phyloP scores from a whole-genome alignment of 1,140 invertebrate species.

The Daktulosphaira vitifoliae region DNA sequence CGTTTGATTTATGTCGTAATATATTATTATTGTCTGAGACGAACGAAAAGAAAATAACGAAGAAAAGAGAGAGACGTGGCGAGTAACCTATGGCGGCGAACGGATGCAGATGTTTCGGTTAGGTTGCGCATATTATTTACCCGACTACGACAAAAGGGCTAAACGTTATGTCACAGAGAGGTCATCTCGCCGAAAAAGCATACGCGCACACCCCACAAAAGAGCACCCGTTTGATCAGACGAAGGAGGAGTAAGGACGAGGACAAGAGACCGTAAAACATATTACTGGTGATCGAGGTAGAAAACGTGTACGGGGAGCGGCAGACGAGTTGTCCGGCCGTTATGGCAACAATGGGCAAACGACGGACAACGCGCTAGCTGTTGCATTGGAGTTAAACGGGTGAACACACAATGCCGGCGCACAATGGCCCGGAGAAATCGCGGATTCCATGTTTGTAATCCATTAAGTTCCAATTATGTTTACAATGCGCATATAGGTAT shows the following conservation, averaged over 20 bases:
- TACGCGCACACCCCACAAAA: not conserved
- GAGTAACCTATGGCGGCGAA: not conserved
- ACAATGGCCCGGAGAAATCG: not conserved
- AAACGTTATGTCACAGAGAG: conserved; percentile 28
- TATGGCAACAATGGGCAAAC: conserved; percentile 1
- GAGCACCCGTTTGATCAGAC: conserved; percentile 10
- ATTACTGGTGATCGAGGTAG: not conserved
- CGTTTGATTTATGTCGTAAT: conserved; percentile 23
- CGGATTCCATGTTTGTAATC: conserved; percentile 29
- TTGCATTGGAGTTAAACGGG: too few species aligned
- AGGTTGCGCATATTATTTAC: conserved; percentile 30
- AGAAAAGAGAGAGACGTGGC: too few species aligned
- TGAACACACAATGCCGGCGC: too few species aligned
- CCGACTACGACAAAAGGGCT: conserved; percentile 32
- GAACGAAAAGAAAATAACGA: not conserved
- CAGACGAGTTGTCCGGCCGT: too few species aligned
- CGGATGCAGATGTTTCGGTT: conserved; percentile 27
- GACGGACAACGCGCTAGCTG: conserved; percentile 2
- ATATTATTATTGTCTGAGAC: conserved; percentile 5
- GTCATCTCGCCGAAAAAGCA: conserved; percentile 22
- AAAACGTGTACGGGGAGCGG: too few species aligned
- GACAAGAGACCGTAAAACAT: not conserved
- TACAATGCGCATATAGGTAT: not conserved
- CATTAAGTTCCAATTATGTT: conserved; percentile 31
- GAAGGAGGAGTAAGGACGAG: not conserved